Evolutionary conservation across 2,888 invertebrate genomes (phyloP), one percentile per base, ranked within the genome.

Genomic region (Cephus rjabovi): DNA sequence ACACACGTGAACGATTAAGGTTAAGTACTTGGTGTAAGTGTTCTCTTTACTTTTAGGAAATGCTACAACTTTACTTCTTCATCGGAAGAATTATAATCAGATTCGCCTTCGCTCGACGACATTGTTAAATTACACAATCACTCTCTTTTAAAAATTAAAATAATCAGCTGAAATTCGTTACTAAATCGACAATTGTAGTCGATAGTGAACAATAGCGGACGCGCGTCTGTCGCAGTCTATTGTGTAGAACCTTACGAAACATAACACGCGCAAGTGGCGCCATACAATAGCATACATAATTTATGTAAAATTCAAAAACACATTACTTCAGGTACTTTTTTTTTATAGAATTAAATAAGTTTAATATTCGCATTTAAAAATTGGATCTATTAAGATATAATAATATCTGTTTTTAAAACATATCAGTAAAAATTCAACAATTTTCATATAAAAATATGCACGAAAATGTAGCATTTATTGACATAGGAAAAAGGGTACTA

Each of bases 51-150:
- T 89, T 86, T 74, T 92, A 92, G 0, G 92, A 91, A 71, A 90
- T 87, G 23, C 87, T 89, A 34, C 11, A 31, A 69, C 68, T 56
- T 12, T 79, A 86, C 94, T 90, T 94, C 94, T 83, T 93, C 93
- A 84, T 94, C 94, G 0, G 94, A 94, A 85, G 93, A 93, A 73
- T 87, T 86, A 56, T 92, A 88, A 76, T 94, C 94, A 1, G 93
- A 92, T 75, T 93, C 93, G 0, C 88, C 87, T 68, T 87, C 88
- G 23, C 74, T 78, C 15, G 79, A 76, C 11, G 80, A 79, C 83
- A 83, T 83, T 74, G 33, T 79, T 75, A 73, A 30, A 68, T 37
- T 31, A 33, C 15, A 56, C 33, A 12, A 56, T 40, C n/a, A 40
- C n/a, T 37, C 3, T 23, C 3, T 31, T 12, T 30, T 6, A 31